Evolutionary conservation across 2,888 invertebrate genomes (phyloP), one percentile per base, ranked within the genome.

Genomic region (Shargacucullia verbasci): DNA sequence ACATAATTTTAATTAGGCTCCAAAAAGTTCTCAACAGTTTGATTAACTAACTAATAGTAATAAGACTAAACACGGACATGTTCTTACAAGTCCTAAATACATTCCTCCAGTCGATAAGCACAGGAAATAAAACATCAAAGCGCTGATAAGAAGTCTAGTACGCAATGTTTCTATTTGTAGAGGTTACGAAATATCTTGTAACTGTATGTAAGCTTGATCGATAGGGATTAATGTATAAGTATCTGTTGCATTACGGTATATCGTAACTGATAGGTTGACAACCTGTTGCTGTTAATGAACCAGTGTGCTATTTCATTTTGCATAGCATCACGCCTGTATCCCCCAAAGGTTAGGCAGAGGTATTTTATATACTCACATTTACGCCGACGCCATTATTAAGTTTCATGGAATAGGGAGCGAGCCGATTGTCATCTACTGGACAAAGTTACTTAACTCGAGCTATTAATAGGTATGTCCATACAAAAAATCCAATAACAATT

Each of bases 61-160:
- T 12, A 45, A 40, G 20, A 53, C 13, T 14, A 45, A 53, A 37
- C 33, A 49, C 33, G 46, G 41, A 49, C 29, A 49, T 9, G 37
- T 53, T 69, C 29, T 37, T 74, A 81, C 79, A 78, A 79, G 82
- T 76, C 80, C 81, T 74, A 80, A 80, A 81, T 75, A 70, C 58
- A 66, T 66, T 75, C 71, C 72, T 72, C 70, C 75, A 79, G 68
- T 54, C 84, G 87, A 90, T 89, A 89, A 88, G 85, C 82, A 76
- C 85, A 87, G 90, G 89, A 89, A 91, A 91, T 90, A 89, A 88
- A 90, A 90, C 88, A 83, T 91, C 90, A 88, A 89, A 89, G 85
- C 82, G 71, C 46, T 81, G 86, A 86, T 88, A 86, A 87, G 79
- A 66, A 59, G 48, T 46, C 58, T 40, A 46, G 65, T 48, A 57